Evolutionary conservation across 2,113 vertebrate species (phyloP).

Genomic region (Solea solea): DNA sequence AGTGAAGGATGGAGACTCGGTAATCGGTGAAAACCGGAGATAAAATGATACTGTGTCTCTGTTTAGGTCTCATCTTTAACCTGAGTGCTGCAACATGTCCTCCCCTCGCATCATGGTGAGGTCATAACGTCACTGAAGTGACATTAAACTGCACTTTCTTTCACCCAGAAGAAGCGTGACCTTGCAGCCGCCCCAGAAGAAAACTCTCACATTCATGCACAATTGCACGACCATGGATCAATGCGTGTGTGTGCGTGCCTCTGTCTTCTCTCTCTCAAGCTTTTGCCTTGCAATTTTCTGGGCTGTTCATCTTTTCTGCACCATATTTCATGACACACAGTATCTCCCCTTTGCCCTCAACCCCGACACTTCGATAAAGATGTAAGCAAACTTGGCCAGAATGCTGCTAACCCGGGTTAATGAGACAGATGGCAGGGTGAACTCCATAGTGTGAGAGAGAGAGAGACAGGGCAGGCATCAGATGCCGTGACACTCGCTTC

Average conservation of each 20-base stretch:
- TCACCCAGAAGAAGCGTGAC: slow-evolving; percentile 24
- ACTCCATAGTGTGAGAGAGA: slow-evolving; percentile 22
- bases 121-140: slow-evolving; percentile 16
- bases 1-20: too few relatives aligned
- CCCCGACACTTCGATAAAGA: neutral
- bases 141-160: slow-evolving; percentile 13
- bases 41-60: too few relatives aligned
- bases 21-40: too few relatives aligned
- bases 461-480: neutral
- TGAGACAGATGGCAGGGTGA: slow-evolving; percentile 68
- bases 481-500: slow-evolving; percentile 27
- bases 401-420: slow-evolving; percentile 48
- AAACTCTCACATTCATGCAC: slow-evolving; percentile 39
- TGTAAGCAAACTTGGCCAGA: neutral
- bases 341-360: too few relatives aligned
- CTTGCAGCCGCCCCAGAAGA: slow-evolving; percentile 11
- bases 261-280: slow-evolving; percentile 2
- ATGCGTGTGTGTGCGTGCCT: neutral
- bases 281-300: neutral
- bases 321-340: too few relatives aligned
- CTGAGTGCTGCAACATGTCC: neutral
- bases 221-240: slow-evolving; percentile 24
- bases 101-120: slow-evolving; percentile 9
- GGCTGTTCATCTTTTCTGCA: too few relatives aligned
- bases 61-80: neutral